Percentiles rank a stretch among this genome's conserved stretches.
phyloP scores from a whole-genome alignment of 2,113 vertebrate species.

The Pipa parva region DNA sequence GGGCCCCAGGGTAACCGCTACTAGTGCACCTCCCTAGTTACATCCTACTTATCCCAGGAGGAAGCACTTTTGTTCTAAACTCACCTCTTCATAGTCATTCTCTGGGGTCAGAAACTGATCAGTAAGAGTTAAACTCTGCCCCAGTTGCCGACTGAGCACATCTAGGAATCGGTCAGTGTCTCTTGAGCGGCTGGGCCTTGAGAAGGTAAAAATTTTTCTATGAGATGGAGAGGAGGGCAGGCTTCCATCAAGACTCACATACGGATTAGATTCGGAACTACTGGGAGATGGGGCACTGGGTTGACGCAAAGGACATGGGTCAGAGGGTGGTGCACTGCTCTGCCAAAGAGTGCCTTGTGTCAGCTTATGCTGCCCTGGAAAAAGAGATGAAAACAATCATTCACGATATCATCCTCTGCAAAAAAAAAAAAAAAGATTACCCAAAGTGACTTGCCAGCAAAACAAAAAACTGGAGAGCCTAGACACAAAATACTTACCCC shows the following conservation, averaged over 20 bases:
- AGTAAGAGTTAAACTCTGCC: slow-evolving; percentile 78
- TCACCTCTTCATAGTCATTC: slow-evolving; percentile 96
- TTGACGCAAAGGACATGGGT: slow-evolving; percentile 71
- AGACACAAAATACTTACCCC: fast-evolving
- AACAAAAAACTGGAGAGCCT: fast-evolving
- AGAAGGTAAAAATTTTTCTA: slow-evolving; percentile 91
- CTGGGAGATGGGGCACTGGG: slow-evolving; percentile 78
- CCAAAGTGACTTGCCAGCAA: neutral
- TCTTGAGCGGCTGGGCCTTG: slow-evolving; percentile 76
- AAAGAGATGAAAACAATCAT: neutral
- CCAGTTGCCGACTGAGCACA: slow-evolving; percentile 87
- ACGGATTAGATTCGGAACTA: slow-evolving; percentile 92
- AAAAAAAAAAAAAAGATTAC: no score
- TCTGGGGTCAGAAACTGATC: slow-evolving; percentile 84
- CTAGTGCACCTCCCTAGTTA: neutral
- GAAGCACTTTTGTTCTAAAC: no score
- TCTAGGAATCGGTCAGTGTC: slow-evolving; percentile 94
- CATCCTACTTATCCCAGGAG: fast-evolving
- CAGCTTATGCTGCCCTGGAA: slow-evolving; percentile 70
- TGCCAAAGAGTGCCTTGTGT: slow-evolving; percentile 76
- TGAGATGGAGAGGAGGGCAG: slow-evolving; percentile 75
- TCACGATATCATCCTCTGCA: no score
- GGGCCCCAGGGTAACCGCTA: no score
- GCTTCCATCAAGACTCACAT: slow-evolving; percentile 90
- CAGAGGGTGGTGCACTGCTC: slow-evolving; percentile 64